Evolutionary conservation across 2,113 vertebrate species (phyloP).

Genomic region (Brachyistius frenatus): DNA sequence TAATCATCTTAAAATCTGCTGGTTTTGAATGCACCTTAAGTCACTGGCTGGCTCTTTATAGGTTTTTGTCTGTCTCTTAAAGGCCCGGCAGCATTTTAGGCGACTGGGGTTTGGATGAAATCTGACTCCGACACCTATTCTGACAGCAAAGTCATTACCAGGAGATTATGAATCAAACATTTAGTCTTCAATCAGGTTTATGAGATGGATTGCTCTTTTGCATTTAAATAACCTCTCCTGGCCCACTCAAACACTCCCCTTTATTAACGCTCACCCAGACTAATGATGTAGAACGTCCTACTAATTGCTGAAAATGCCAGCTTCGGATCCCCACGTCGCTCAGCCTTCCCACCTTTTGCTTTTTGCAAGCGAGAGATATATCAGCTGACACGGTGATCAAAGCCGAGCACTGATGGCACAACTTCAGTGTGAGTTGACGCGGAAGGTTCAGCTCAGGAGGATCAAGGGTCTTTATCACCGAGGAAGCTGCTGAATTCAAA

Average conservation of each 20-base stretch:
- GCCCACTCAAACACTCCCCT: constrained; percentile 44
- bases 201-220: constrained; percentile 70
- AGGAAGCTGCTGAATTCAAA: constrained; percentile 53
- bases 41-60: constrained; percentile 51
- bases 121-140: constrained; percentile 68
- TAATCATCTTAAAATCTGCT: constrained; percentile 25
- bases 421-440: constrained; percentile 37
- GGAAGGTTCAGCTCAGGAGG: constrained; percentile 45
- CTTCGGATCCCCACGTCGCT: constrained; percentile 20
- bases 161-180: constrained; percentile 72
- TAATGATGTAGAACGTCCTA: constrained; percentile 60
- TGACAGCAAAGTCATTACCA: constrained; percentile 71
- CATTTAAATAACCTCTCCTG: constrained; percentile 71
- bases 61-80: constrained; percentile 35
- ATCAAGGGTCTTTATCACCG: constrained; percentile 57
- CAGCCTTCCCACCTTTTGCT: constrained; percentile 22
- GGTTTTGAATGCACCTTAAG: constrained; percentile 1
- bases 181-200: constrained; percentile 65
- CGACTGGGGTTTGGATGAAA: constrained; percentile 62
- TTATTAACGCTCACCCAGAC: constrained; percentile 61
- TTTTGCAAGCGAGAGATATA: constrained; percentile 22
- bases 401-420: constrained; percentile 43
- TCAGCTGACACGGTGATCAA: constrained; percentile 63
- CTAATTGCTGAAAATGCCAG: constrained; percentile 65
- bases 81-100: constrained; percentile 17